Evolutionary conservation across 2,888 invertebrate genomes (phyloP).

Genomic region (Chalcis sispes): DNA sequence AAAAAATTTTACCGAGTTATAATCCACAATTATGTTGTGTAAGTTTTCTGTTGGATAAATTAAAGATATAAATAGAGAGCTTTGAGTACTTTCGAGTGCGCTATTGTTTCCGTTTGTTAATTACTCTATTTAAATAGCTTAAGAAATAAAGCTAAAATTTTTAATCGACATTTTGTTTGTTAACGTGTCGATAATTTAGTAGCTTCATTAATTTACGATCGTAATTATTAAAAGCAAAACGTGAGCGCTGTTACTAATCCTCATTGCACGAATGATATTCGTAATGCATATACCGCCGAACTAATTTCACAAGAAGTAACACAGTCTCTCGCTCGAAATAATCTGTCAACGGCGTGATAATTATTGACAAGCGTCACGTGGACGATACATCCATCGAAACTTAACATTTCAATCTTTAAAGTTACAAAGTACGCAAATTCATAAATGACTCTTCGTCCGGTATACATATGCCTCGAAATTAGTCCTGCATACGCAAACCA

Average conservation of each 20-base stretch:
- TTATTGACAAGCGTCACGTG: background rate
- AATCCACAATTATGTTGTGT: too few relatives aligned
- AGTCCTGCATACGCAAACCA: background rate
- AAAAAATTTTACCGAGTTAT: constrained; percentile 45
- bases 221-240: too few relatives aligned
- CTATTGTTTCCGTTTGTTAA: background rate
- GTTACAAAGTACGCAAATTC: background rate
- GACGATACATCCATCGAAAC: background rate
- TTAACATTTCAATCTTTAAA: background rate
- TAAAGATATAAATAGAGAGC: too few relatives aligned
- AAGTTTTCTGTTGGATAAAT: background rate
- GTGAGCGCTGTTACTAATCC: too few relatives aligned
- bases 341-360: background rate
- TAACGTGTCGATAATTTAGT: too few relatives aligned
- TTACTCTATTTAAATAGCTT: background rate
- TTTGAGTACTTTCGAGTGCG: too few relatives aligned
- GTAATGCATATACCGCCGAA: too few relatives aligned
- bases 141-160: background rate
- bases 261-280: too few relatives aligned
- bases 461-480: too few relatives aligned
- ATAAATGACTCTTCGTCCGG: too few relatives aligned
- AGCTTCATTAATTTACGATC: too few relatives aligned
- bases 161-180: background rate
- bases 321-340: background rate
- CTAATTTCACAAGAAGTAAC: too few relatives aligned